A percentile compares a stretch with the other conserved stretches of the same genome.
phyloP scores from a whole-genome alignment of 2,113 vertebrate species.

The Turnix velox region DNA sequence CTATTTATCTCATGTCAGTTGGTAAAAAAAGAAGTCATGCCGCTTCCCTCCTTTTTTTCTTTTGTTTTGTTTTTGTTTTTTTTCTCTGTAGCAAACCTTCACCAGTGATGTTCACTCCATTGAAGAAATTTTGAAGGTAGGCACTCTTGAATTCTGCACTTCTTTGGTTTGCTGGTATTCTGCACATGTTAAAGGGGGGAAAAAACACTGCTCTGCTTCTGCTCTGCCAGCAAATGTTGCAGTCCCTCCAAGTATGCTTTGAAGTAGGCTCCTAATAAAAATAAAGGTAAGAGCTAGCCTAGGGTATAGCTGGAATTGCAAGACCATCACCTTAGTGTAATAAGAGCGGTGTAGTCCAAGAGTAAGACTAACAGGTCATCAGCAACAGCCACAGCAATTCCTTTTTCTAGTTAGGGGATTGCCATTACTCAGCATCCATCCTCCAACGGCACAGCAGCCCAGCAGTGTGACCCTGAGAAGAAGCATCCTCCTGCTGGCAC shows the following conservation, averaged over 20 bases:
- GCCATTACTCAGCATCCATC: rapidly evolving
- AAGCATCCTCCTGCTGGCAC: neutral
- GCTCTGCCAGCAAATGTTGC: neutral
- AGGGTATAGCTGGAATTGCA: neutral
- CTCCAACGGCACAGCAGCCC: neutral
- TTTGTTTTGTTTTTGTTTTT: neutral
- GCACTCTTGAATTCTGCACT: neutral
- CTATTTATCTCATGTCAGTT: neutral
- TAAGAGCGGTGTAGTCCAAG: neutral
- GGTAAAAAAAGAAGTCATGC: neutral
- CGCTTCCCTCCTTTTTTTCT: neutral
- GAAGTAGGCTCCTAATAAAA: neutral
- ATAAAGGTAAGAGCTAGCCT: neutral
- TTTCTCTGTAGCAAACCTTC: constrained; percentile 77
- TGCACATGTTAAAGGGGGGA: neutral
- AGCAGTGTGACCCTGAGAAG: neutral
- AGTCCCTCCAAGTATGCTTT: neutral
- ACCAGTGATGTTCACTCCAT: constrained; percentile 83
- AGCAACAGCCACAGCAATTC: neutral
- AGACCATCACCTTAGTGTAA: neutral
- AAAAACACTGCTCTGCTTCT: neutral
- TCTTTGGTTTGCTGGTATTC: neutral
- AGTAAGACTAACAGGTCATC: neutral
- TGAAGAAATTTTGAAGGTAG: constrained; percentile 91
- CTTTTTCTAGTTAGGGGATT: neutral